phyloP scores from a whole-genome alignment of 92 coral and sea anemone genomes.

The Parazoanthus swiftii region DNA sequence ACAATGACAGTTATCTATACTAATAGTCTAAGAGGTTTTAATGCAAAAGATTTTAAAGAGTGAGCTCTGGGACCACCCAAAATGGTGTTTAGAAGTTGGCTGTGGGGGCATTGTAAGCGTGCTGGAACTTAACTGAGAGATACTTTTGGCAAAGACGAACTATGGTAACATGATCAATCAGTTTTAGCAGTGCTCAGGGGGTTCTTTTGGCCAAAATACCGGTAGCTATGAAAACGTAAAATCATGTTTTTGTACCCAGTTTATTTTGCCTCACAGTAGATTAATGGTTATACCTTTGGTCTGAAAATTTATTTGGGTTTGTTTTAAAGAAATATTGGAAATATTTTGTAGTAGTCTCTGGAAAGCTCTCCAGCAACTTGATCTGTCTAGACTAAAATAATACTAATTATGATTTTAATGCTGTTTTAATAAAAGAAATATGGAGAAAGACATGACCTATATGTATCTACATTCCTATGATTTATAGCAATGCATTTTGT shows the following conservation, averaged over 20 bases:
- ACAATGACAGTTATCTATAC: too few species aligned
- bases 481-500: background rate
- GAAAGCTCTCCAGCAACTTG: conserved; percentile 33
- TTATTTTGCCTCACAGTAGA: background rate
- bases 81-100: background rate
- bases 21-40: too few species aligned
- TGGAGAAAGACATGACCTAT: conserved; percentile 14
- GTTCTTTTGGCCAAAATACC: background rate
- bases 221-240: background rate
- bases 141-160: conserved; percentile 1
- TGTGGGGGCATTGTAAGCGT: background rate
- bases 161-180: conserved; percentile 6
- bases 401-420: background rate
- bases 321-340: background rate
- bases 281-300: background rate
- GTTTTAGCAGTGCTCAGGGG: background rate
- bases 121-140: background rate
- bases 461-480: background rate
- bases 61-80: background rate
- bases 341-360: background rate
- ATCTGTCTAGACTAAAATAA: conserved; percentile 35
- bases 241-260: background rate
- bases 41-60: too few species aligned
- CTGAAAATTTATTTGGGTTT: background rate
- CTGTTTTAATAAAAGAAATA: conserved; percentile 11